These are phyloP conservation scores for Drosophila orena DNA, from an alignment of 1,140 invertebrate species.

Conservation along the genomic window DNA sequence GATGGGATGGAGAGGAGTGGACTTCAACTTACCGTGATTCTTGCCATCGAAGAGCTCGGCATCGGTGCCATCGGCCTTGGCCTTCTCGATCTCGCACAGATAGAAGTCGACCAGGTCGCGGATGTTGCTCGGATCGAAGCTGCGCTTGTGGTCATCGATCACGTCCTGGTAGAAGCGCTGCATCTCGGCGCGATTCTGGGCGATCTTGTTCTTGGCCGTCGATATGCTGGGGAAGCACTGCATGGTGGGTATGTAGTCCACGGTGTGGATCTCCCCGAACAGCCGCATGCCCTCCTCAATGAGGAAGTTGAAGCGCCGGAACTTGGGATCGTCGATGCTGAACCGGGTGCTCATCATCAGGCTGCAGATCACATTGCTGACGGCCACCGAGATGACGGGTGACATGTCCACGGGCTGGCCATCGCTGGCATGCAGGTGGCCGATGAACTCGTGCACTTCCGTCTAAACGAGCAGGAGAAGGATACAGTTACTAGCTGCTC, in stretches of 20 bases:
- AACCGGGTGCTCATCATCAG: constrained; percentile 96
- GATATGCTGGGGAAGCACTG: constrained; percentile 91
- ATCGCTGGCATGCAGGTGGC: constrained; percentile 87
- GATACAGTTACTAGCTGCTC: neutral
- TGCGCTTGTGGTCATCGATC: constrained; percentile 91
- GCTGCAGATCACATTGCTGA: constrained; percentile 96
- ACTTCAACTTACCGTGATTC: constrained; percentile 82
- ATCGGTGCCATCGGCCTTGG: constrained; percentile 89
- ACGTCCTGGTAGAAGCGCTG: constrained; percentile 92
- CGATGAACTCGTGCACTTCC: constrained; percentile 91
- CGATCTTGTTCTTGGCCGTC: constrained; percentile 90
- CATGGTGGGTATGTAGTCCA: constrained; percentile 87
- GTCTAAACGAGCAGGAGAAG: constrained; percentile 85
- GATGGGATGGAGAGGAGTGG: no score
- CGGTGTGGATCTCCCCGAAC: constrained; percentile 92
- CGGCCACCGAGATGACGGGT: constrained; percentile 90
- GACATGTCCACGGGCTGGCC: constrained; percentile 90
- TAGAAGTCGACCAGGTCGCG: constrained; percentile 95
- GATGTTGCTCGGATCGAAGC: constrained; percentile 90
- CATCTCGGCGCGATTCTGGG: constrained; percentile 93
- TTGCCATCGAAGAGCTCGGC: constrained; percentile 92
- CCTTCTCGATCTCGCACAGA: constrained; percentile 92
- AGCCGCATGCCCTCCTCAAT: constrained; percentile 96
- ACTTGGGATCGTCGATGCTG: constrained; percentile 90
- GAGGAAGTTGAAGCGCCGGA: constrained; percentile 91